These are phyloP conservation scores for Hypothenemus hampei DNA, from an alignment of 1,140 invertebrate species.

Conservation along the genomic window DNA sequence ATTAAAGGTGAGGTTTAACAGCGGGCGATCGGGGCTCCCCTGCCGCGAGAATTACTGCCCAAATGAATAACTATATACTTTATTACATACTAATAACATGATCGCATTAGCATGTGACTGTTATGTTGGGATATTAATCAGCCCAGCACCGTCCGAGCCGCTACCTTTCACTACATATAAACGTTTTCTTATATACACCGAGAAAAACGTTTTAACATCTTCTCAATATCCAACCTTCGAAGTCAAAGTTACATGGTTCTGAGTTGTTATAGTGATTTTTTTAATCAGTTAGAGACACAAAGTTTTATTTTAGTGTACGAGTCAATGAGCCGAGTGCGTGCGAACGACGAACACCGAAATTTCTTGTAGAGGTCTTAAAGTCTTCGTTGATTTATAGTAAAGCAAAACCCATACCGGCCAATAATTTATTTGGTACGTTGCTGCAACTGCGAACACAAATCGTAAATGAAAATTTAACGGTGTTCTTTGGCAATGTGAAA, in stretches of 20 bases:
- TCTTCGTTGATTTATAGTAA: conserved; percentile 15
- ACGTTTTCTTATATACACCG: not conserved
- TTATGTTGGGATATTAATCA: conserved; percentile 34
- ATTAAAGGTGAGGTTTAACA: conserved; percentile 48
- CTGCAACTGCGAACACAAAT: conserved; percentile 12
- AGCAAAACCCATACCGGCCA: conserved; percentile 1
- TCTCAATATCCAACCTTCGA: too few species aligned
- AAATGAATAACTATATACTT: conserved; percentile 48
- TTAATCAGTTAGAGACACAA: too few species aligned
- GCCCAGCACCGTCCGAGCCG: conserved; percentile 31
- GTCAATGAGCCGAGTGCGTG: conserved; percentile 17
- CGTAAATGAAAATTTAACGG: conserved; percentile 17
- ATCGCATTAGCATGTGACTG: conserved; percentile 44
- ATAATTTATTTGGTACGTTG: conserved; percentile 16
- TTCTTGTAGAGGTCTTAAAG: conserved; percentile 8
- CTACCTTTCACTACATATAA: conserved; percentile 35
- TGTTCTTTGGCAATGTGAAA: not conserved
- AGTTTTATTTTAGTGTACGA: too few species aligned
- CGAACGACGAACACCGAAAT: conserved; percentile 18
- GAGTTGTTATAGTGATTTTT: too few species aligned
- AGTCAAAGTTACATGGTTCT: too few species aligned
- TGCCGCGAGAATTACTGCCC: conserved; percentile 46
- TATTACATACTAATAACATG: conserved; percentile 48
- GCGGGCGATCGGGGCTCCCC: conserved; percentile 40
- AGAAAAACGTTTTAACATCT: not conserved